A percentile compares a stretch with the other conserved stretches of the same genome.
These are phyloP conservation scores for Orthosia gracilis DNA, from an alignment of 2,888 invertebrate species.

Conservation along the genomic window DNA sequence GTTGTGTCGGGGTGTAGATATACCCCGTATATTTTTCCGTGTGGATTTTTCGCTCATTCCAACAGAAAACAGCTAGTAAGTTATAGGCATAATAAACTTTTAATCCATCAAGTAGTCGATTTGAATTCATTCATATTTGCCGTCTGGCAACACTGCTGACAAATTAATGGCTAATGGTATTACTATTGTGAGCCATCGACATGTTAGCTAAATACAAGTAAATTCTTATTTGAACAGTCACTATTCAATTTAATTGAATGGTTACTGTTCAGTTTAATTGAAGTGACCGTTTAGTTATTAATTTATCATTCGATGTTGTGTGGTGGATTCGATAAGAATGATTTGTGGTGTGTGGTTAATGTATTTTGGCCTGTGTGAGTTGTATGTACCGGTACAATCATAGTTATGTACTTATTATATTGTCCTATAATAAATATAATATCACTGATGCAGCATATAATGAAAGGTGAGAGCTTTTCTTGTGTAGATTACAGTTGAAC, in stretches of 20 bases:
- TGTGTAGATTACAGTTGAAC: not conserved
- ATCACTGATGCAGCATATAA: no score
- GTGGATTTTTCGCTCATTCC: not conserved
- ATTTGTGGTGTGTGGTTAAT: constrained; percentile 12
- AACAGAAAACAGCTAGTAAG: not conserved
- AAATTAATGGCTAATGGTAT: constrained; percentile 71
- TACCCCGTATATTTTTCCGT: not conserved
- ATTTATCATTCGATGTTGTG: constrained; percentile 35
- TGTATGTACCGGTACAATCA: not conserved
- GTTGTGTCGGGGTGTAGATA: no score
- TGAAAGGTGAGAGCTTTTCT: no score
- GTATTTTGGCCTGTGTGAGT: not conserved
- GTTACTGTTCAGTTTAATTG: constrained; percentile 24
- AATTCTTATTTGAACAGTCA: constrained; percentile 40
- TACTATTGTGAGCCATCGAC: constrained; percentile 58
- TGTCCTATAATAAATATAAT: no score
- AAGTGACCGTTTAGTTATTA: constrained; percentile 36
- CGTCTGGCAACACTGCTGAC: constrained; percentile 32
- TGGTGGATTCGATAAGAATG: constrained; percentile 15
- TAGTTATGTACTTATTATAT: no score
- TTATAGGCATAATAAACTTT: constrained; percentile 14
- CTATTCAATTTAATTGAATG: constrained; percentile 33
- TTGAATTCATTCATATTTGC: constrained; percentile 38
- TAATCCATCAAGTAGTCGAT: constrained; percentile 33
- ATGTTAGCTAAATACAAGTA: constrained; percentile 52